Conservation (phyloP, 2,888 invertebrate species). For the Leucozona laternaria region DNA sequence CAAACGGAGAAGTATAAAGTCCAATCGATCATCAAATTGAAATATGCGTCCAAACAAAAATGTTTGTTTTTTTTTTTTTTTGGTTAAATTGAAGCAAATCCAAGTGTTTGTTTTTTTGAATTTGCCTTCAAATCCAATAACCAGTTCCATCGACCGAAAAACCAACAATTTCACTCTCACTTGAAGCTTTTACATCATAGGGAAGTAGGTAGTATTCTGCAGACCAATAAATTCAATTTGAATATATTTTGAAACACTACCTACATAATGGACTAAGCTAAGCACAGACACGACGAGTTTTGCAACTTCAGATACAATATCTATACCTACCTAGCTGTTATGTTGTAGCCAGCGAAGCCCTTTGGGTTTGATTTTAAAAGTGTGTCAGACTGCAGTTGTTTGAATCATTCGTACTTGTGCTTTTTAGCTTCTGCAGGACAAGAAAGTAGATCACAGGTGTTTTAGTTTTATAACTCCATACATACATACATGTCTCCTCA, state of each 20-base stretch:
- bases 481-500: conserved; percentile 37
- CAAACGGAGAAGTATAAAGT: not conserved
- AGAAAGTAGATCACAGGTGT: conserved; percentile 72
- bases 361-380: conserved; percentile 8
- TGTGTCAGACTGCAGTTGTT: conserved; percentile 30
- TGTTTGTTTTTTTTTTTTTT: not conserved
- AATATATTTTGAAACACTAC: conserved; percentile 23
- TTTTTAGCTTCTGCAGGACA: conserved; percentile 18
- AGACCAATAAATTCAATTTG: conserved; percentile 37
- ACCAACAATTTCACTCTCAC: conserved; percentile 18
- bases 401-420: not conserved
- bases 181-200: not conserved
- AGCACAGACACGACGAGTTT: conserved; percentile 7
- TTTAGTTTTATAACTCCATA: conserved; percentile 11
- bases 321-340: not conserved
- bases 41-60: not conserved
- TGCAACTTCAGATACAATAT: conserved; percentile 15
- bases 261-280: not conserved
- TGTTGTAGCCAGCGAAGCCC: not conserved
- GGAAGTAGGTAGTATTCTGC: conserved; percentile 12
- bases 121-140: not conserved
- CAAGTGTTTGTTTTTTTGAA: conserved; percentile 20
- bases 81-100: not conserved
- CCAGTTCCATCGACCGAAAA: conserved; percentile 7
- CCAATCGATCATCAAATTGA: conserved; percentile 21